A percentile compares a stretch with the other conserved stretches of the same genome.
Evolutionary conservation across 2,113 vertebrate genomes (phyloP).

Genomic region (Dromas ardeola): DNA sequence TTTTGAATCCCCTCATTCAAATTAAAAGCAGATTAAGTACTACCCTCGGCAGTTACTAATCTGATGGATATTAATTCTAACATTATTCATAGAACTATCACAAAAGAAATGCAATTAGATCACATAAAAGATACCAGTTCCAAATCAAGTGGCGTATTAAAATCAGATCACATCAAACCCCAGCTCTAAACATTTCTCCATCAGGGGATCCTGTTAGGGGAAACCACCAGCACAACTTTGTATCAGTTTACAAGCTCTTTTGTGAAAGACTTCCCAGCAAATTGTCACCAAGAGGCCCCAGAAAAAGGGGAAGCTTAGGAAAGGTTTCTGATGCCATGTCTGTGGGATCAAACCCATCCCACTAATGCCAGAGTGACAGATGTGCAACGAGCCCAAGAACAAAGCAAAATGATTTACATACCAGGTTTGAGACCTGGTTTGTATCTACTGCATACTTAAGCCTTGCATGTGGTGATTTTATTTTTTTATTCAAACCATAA

Average conservation of each 20-base stretch:
- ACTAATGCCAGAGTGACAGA: background rate
- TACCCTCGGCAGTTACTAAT: constrained; percentile 49
- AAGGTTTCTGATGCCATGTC: background rate
- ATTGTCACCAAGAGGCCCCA: background rate
- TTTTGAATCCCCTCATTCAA: constrained; percentile 56
- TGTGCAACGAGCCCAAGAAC: background rate
- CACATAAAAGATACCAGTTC: constrained; percentile 45
- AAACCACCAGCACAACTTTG: background rate
- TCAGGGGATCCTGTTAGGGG: background rate
- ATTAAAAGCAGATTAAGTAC: constrained; percentile 69
- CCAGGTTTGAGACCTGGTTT: constrained; percentile 16
- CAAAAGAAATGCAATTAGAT: constrained; percentile 58
- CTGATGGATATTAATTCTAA: constrained; percentile 19
- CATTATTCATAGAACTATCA: background rate
- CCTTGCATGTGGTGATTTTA: background rate
- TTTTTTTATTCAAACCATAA: constrained; percentile 44
- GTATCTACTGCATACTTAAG: constrained; percentile 15
- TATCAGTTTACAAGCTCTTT: background rate
- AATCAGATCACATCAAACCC: background rate
- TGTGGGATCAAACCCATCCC: background rate
- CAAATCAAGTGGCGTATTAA: constrained; percentile 39
- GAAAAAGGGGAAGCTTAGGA: background rate
- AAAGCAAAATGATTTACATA: background rate
- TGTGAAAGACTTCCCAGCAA: background rate
- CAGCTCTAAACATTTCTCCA: background rate